phyloP scores from a whole-genome alignment of 2,797 vertebrate genomes.

The Psittacula echo region DNA sequence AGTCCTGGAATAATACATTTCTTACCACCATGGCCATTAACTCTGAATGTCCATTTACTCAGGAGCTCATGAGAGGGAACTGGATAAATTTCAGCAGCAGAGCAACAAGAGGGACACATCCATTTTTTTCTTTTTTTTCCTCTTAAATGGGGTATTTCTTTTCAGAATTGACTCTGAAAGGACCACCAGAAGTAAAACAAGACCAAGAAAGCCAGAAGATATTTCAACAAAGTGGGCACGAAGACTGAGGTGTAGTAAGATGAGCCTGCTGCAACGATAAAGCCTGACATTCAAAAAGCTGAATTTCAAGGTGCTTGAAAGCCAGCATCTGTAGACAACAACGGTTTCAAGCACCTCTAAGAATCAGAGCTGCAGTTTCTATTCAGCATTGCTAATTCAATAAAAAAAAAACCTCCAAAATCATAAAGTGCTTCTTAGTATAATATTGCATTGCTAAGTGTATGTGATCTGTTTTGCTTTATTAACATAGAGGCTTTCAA shows the following conservation, averaged over 20 bases:
- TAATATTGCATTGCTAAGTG: neutral
- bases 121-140: neutral
- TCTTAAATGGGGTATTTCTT: neutral
- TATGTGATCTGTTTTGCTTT: neutral
- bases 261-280: neutral
- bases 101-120: neutral
- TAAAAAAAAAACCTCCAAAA: neutral
- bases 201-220: neutral
- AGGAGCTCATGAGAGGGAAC: neutral
- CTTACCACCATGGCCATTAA: neutral
- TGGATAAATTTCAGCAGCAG: neutral
- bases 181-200: neutral
- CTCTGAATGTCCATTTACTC: neutral
- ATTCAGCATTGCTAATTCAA: neutral
- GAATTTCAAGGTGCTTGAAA: neutral
- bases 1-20: neutral
- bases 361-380: neutral
- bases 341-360: neutral
- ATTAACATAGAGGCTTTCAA: neutral
- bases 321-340: neutral
- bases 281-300: neutral
- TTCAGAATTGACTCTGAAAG: neutral
- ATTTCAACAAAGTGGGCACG: neutral
- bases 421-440: neutral
- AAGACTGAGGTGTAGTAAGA: neutral